A percentile compares a stretch with the other conserved stretches of the same genome.
These are phyloP conservation scores for human DNA, from an alignment of 2,113 vertebrate species.

Conservation along the genomic window GRCh38 chr18:4970501-4971000, in stretches of 20 bases:
- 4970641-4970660: neutral
- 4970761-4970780: neutral
- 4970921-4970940: neutral
- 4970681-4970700: conserved; percentile 3
- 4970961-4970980: neutral
- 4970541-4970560: neutral
- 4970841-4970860: neutral
- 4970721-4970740: conserved; percentile 36
- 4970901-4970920: neutral
- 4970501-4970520: conserved; percentile 57
- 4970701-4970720: conserved; percentile 17
- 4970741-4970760: neutral
- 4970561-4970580: neutral
- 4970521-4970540: conserved; percentile 24
- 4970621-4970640: neutral
- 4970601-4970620: neutral
- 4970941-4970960: neutral
- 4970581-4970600: neutral
- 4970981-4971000: neutral
- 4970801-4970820: neutral
- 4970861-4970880: neutral
- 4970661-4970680: neutral
- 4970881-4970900: neutral
- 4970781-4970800: neutral
- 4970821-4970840: neutral